Conservation (phyloP, 1,140 invertebrate species). For the Rhagoletis pomonella region DNA sequence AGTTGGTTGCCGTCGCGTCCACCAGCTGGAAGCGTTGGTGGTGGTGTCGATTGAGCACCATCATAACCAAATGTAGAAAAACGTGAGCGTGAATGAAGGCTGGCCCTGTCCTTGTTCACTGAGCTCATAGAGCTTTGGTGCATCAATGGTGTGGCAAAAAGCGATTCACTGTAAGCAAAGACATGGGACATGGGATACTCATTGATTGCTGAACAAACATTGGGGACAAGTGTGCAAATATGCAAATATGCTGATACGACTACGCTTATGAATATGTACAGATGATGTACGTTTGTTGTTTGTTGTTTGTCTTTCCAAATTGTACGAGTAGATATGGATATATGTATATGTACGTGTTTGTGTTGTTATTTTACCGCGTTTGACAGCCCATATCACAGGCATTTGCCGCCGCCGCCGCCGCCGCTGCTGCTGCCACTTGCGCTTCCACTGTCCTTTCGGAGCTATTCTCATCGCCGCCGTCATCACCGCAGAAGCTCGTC, state of each 20-base stretch:
- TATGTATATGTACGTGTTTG: not conserved
- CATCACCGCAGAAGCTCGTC: constrained; percentile 60
- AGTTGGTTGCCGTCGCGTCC: not conserved
- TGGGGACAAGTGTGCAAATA: constrained; percentile 40
- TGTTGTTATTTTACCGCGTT: constrained; percentile 65
- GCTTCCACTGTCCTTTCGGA: constrained; percentile 67
- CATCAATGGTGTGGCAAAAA: constrained; percentile 71
- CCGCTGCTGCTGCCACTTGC: constrained; percentile 56
- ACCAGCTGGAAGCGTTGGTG: constrained; percentile 59
- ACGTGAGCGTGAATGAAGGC: constrained; percentile 65
- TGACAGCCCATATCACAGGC: constrained; percentile 74
- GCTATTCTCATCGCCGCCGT: constrained; percentile 60
- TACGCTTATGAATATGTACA: constrained; percentile 26
- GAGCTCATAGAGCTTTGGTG: constrained; percentile 68
- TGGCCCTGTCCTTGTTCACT: constrained; percentile 55
- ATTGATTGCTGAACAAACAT: constrained; percentile 48
- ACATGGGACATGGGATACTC: constrained; percentile 19
- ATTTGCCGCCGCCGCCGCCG: constrained; percentile 62
- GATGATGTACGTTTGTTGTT: not conserved
- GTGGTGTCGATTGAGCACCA: constrained; percentile 52
- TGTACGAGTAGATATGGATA: not conserved
- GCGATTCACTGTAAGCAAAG: constrained; percentile 67
- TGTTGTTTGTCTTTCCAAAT: not conserved
- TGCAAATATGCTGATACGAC: constrained; percentile 45
- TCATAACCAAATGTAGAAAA: constrained; percentile 74